Evolutionary conservation across 2,888 invertebrate species (phyloP), one percentile per base, ranked within the genome.

Genomic region (Gastrophysa polygoni): DNA sequence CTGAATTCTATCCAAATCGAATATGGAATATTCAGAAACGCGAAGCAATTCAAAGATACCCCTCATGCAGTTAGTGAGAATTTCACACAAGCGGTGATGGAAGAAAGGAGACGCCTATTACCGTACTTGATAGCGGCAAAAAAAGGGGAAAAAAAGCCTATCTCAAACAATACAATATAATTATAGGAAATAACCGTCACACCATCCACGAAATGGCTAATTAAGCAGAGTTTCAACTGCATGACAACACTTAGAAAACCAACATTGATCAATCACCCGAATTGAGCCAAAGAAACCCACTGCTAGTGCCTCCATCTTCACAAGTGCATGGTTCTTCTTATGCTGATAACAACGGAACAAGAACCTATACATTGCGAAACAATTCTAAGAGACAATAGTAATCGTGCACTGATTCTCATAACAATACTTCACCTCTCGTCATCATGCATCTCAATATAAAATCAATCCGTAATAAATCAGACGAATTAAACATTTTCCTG

Each of bases 201-300:
- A 43, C n/a, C 43, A 43, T 43, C 4, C 16, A 43, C 43, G 43
- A 43, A 43, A n/a, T 14, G 16, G 43, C 43, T 7, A 43, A 43
- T 7, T 16, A 4, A 43, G 16, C 16, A 16, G 43, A 43, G 16
- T 43, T 43, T 43, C 14, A 43, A 43, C 16, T 43, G 16, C 43
- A 16, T n/a, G 16, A 43, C 43, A 43, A 43, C 43, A 43, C 11
- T 5, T 11, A 43, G 43, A 11, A 43, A 43, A 43, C n/a, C 4
- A 43, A 43, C 43, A 43, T 43, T 43, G 43, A 43, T 4, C 43
- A 43, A 43, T 43, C 43, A 43, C 43, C 43, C 43, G n/a, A 43
- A 43, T 16, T 16, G 43, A 14, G 16, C 16, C 16, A n/a, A 43
- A 43, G 43, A 43, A 43, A 43, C 43, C 43, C 43, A 14, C 43